Percentiles rank a stretch among this genome's conserved stretches.
phyloP scores from a whole-genome alignment of 2,888 invertebrate species.

The Ctena decussata region DNA sequence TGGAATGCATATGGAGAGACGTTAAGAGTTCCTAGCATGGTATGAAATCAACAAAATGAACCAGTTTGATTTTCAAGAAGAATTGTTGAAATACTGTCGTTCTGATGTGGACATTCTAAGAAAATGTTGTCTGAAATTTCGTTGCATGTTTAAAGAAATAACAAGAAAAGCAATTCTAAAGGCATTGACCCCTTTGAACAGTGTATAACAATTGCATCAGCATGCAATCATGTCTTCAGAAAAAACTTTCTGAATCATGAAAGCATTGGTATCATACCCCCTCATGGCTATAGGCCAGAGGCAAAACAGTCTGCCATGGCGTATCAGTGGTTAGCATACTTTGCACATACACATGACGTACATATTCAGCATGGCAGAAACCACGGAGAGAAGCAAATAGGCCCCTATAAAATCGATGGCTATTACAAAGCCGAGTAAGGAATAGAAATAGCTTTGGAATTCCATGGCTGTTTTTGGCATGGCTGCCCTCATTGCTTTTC shows the following conservation, averaged over 20 bases:
- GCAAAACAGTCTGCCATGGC: constrained; percentile 59
- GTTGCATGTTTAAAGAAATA: constrained; percentile 35
- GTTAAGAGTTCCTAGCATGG: constrained; percentile 48
- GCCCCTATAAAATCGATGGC: constrained; percentile 28
- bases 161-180: constrained; percentile 6
- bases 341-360: constrained; percentile 16
- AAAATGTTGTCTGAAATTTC: constrained; percentile 49
- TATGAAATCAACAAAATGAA: constrained; percentile 32
- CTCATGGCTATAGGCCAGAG: constrained; percentile 57
- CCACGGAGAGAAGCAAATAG: constrained; percentile 24
- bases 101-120: constrained; percentile 54
- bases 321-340: constrained; percentile 50
- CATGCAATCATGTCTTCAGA: constrained; percentile 51
- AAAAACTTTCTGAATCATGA: constrained; percentile 41
- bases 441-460: constrained; percentile 2
- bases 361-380: constrained; percentile 39
- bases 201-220: constrained; percentile 58
- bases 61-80: constrained; percentile 37
- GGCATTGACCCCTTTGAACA: constrained; percentile 55
- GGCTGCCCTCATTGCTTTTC: constrained; percentile 13
- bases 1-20: constrained; percentile 50
- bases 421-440: constrained; percentile 8
- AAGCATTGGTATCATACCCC: constrained; percentile 56
- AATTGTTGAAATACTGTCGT: constrained; percentile 44
- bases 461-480: constrained; percentile 38